phyloP scores from a whole-genome alignment of 2,888 invertebrate genomes.

The Mesochorus sp. region DNA sequence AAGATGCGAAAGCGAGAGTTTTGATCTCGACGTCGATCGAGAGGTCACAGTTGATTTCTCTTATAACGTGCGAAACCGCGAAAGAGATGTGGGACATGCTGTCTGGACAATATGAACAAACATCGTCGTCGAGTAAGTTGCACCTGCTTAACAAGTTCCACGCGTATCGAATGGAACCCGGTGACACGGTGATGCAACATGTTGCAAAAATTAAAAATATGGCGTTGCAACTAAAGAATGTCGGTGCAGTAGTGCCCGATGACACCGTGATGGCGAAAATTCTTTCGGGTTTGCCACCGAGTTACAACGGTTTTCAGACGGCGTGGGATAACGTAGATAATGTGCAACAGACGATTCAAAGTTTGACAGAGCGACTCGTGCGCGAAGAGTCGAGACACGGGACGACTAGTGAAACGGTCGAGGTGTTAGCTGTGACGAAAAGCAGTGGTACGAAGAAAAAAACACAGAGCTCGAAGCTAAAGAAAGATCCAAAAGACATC shows the following conservation, averaged over 20 bases:
- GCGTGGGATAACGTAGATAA: conserved; percentile 54
- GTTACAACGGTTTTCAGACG: conserved; percentile 40
- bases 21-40: conserved; percentile 47
- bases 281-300: conserved; percentile 45
- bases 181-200: conserved; percentile 69
- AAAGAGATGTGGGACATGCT: conserved; percentile 61
- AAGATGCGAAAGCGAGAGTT: conserved; percentile 46
- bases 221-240: conserved; percentile 60
- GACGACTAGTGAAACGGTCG: conserved; percentile 30
- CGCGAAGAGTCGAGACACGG: conserved; percentile 48
- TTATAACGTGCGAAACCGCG: conserved; percentile 56
- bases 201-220: conserved; percentile 70
- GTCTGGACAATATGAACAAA: conserved; percentile 60
- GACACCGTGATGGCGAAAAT: conserved; percentile 53
- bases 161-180: conserved; percentile 54
- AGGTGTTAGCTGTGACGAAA: conserved; percentile 41
- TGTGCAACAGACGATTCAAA: conserved; percentile 48
- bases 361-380: conserved; percentile 59
- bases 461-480: conserved; percentile 12
- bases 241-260: conserved; percentile 40
- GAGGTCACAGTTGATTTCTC: conserved; percentile 39
- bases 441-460: conserved; percentile 45
- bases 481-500: conserved; percentile 47
- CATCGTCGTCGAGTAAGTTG: conserved; percentile 61
- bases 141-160: conserved; percentile 62